Base-by-base conservation (phyloP, 2,888 invertebrate species). In the Tachina lurida region DNA sequence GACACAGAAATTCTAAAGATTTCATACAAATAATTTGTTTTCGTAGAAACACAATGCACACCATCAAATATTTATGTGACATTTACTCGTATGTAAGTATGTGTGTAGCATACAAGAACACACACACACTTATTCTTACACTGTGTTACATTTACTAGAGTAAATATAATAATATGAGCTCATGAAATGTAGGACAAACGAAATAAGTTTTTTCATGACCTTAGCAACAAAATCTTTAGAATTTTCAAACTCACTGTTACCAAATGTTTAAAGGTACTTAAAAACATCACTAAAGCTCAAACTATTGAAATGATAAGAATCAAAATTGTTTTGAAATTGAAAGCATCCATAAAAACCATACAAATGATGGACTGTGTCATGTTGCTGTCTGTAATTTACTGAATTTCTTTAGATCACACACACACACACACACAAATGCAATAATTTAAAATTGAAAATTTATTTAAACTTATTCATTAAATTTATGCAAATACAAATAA, bases 401-500 rank as follows among this genome's bases (percentile, higher is more conserved):
- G 31, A 62, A 3, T 15, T 56, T 56, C 41, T 17, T 17, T 31
- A 15, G 43, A 43, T 31, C 45, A 39, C 19, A 67, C 12, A 19
- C 49, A 13, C 45, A 19, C 19, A 67, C 12, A 39, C 49, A 13
- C 62, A 39, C 43, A 43, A 67, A 52, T 19, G 10, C 41, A 45
- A 56, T 60, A 43, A 74, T 47, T 60, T 47, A 10, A 45, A 68
- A 60, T 60, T 10, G 49, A 52, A 81, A 81, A 81, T 74, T 80
- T 43, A 56, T 79, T 73, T 58, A 47, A 73, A 80, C 43, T 65
- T 67, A 56, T 63, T 73, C 80, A 80, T 80, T 58, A 58, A 65
- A 73, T 74, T 49, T 80, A 60, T 73, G 5, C 39, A 45, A 45
- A 49, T 22, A 52, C 43, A 70, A 78, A 52, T 52, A 45, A 7